These are phyloP conservation scores for Spisula solida DNA, from an alignment of 2,888 invertebrate species.

Conservation along the genomic window DNA sequence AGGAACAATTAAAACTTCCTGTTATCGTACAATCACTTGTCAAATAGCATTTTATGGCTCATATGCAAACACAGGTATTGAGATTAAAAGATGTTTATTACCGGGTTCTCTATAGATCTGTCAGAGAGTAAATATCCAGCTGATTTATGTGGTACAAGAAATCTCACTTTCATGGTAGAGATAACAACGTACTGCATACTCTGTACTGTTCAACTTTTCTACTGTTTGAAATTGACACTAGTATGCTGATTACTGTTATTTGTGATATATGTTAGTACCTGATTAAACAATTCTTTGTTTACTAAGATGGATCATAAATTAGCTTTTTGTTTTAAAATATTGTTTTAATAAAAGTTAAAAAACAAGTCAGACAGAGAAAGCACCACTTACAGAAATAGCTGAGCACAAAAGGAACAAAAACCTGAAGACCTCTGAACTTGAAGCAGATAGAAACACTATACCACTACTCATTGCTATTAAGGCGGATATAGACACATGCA, in stretches of 20 bases:
- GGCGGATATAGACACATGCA: too few species aligned
- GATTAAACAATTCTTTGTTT: too few species aligned
- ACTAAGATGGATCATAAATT: too few species aligned
- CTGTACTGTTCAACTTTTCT: neutral
- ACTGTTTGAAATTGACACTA: neutral
- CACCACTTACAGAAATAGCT: too few species aligned
- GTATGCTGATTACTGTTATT: neutral
- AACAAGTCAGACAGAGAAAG: too few species aligned
- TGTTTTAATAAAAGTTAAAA: too few species aligned
- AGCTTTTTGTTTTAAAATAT: too few species aligned
- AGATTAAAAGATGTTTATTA: constrained; percentile 22
- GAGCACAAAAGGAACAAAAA: too few species aligned
- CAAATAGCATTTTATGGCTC: constrained; percentile 11
- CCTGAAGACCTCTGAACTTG: too few species aligned
- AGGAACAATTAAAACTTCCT: neutral
- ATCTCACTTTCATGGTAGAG: neutral
- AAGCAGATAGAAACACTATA: too few species aligned
- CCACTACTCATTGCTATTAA: too few species aligned
- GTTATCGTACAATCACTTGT: constrained; percentile 4
- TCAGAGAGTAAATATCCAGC: neutral
- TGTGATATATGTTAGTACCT: too few species aligned
- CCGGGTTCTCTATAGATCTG: neutral
- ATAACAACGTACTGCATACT: constrained; percentile 1
- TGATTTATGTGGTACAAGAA: neutral
- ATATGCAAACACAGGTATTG: neutral